Evolutionary conservation across 92 coral and sea anemone species (phyloP), one percentile per base, ranked within the genome.

Genomic region (Parazoanthus swiftii): DNA sequence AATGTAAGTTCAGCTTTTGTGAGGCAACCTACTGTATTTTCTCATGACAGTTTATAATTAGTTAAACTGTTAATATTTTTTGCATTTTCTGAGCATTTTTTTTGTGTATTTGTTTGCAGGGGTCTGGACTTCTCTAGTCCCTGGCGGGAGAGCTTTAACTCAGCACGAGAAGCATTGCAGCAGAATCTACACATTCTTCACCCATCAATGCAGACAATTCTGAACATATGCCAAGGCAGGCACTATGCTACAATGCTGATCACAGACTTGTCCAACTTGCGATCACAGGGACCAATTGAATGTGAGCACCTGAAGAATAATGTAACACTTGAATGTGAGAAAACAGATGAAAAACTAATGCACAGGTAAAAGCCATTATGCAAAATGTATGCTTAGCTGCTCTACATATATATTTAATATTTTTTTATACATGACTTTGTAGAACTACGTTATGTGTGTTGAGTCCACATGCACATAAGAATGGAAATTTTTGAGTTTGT

Each of bases 101-200:
- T 39, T 39, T 39, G 35, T 18, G 23, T 25, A 58, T 39, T 85
- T 74, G 15, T 67, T 72, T 76, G 36, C 63, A 97, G 99, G 23
- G 99, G 99, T 5, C 80, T 97, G 90, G 99, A 97, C 89, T 97
- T 90, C 85, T 97, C 99, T 35, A 97, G 99, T 91, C 98, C 99
- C 3, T 97, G 99, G 99, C 94, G 99, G 86, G 98, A 95, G 54
- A 95, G 95, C 50, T 97, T 95, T 76, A 93, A 92, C 81, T 67
- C 91, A n/a, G 93, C 99, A 3, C 87, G 94, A 63, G 95, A 93
- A 77, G 89, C 94, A 43, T 88, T 97, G 46, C 84, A 91, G 44
- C 92, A 89, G 21, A 97, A 97, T 79, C 95, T 97, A 56, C 99
- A 97, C 83, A 86, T 94, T 33, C 89, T 97, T 21, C 99, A 97